phyloP scores from a whole-genome alignment of 1,140 invertebrate species.

The Drosophila guanche region DNA sequence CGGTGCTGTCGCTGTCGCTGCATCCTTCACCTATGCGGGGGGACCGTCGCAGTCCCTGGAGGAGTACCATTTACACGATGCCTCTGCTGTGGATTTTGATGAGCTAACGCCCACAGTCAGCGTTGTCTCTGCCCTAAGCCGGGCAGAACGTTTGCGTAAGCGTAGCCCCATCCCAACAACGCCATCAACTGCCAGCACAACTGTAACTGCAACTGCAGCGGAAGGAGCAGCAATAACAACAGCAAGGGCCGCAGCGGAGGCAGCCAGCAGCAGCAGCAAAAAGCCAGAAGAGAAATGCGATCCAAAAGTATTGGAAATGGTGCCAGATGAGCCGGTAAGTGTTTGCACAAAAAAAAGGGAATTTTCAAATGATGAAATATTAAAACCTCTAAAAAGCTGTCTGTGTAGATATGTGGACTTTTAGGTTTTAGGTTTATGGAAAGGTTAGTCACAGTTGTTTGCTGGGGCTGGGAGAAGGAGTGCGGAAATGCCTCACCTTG shows the following conservation, averaged over 20 bases:
- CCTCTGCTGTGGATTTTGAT: constrained; percentile 52
- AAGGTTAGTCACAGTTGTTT: no score
- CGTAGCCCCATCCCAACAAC: constrained; percentile 60
- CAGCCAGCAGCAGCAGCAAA: constrained; percentile 14
- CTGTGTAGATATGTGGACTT: no score
- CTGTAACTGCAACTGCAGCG: constrained; percentile 6
- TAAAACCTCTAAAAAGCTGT: no score
- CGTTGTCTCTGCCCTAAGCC: constrained; percentile 59
- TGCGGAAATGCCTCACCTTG: no score
- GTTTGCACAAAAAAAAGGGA: neutral
- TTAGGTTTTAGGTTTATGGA: no score
- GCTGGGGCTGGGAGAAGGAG: no score
- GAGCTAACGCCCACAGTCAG: constrained; percentile 60
- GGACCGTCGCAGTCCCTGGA: constrained; percentile 11
- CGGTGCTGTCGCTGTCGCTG: neutral
- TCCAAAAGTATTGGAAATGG: constrained; percentile 71
- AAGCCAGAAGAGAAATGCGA: constrained; percentile 69
- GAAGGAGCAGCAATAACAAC: constrained; percentile 27
- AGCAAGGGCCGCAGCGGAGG: constrained; percentile 2
- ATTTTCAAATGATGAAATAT: no score
- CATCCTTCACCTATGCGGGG: constrained; percentile 8
- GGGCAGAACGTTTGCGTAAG: constrained; percentile 61
- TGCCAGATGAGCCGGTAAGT: constrained; percentile 81
- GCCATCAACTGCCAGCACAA: constrained; percentile 23
- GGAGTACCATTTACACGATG: constrained; percentile 57